Evolutionary conservation across 2,888 invertebrate genomes (phyloP).

Genomic region (Drosophila engyochracea): DNA sequence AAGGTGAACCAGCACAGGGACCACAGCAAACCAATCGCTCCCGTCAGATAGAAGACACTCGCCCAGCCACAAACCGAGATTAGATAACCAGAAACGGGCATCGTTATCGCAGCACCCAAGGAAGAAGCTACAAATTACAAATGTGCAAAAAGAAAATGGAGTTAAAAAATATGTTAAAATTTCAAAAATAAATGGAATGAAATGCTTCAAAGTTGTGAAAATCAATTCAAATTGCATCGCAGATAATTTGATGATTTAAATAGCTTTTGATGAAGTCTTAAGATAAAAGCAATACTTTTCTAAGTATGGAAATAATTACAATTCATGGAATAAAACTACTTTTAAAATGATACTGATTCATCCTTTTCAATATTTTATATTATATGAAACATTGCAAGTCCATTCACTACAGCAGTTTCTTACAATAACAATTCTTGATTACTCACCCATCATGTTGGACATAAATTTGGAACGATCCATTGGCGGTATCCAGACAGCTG

Average conservation of each 20-base stretch:
- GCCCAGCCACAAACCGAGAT: constrained; percentile 94
- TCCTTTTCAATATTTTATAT: not conserved
- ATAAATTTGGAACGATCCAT: constrained; percentile 97
- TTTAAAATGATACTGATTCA: not conserved
- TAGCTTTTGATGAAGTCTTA: not conserved
- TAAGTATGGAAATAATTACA: not conserved
- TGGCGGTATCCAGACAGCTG: constrained; percentile 97
- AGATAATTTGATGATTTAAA: not conserved
- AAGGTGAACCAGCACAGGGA: constrained; percentile 92
- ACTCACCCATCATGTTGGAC: constrained; percentile 94
- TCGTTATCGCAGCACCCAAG: constrained; percentile 95
- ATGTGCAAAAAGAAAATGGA: not conserved
- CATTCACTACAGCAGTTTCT: not conserved
- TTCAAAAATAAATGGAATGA: not conserved
- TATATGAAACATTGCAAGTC: not conserved
- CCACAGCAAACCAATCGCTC: constrained; percentile 92
- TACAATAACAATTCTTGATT: not conserved
- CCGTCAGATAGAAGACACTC: constrained; percentile 95
- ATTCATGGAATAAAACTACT: not conserved
- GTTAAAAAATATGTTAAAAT: not conserved
- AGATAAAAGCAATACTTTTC: not conserved
- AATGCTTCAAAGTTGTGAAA: not conserved
- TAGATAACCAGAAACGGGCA: constrained; percentile 94
- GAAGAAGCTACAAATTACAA: constrained; percentile 89
- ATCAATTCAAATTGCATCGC: not conserved